Percentiles rank a stretch among this genome's conserved stretches.
Evolutionary conservation across 2,888 invertebrate species (phyloP).

Genomic region (Eudemis profundana): DNA sequence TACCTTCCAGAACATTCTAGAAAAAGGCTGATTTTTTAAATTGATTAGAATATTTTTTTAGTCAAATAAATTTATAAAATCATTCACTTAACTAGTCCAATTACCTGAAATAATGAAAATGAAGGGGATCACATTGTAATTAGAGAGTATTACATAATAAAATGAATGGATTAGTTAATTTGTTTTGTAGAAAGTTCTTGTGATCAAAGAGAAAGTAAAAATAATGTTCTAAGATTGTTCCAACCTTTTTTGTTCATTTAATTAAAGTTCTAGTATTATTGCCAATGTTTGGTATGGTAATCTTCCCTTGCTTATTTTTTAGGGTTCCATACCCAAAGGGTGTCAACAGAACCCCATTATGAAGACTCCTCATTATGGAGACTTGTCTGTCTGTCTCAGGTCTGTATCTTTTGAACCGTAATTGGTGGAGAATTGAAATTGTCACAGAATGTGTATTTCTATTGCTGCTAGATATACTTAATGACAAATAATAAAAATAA

Average conservation of each 20-base stretch:
- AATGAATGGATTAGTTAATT: slow-evolving; percentile 24
- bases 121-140: background rate
- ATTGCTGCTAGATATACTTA: too few species aligned
- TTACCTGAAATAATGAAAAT: background rate
- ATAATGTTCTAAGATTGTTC: background rate
- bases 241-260: slow-evolving; percentile 6
- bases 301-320: background rate
- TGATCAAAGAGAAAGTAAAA: slow-evolving; percentile 31
- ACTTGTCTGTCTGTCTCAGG: too few species aligned
- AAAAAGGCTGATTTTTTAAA: too few species aligned
- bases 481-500: too few species aligned
- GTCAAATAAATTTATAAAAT: background rate
- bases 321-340: too few species aligned
- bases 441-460: too few species aligned
- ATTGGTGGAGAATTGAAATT: too few species aligned
- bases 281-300: background rate
- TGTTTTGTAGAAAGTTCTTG: slow-evolving; percentile 18
- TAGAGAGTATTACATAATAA: background rate
- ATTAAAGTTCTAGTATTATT: background rate
- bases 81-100: background rate
- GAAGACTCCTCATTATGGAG: too few species aligned
- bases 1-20: slow-evolving; percentile 5
- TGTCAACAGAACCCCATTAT: too few species aligned
- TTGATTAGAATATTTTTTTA: background rate
- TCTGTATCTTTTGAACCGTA: too few species aligned